Percentiles rank a stretch among this genome's conserved stretches.
Evolutionary conservation across 2,888 invertebrate genomes (phyloP).

Genomic region (Oeneis ivallda): DNA sequence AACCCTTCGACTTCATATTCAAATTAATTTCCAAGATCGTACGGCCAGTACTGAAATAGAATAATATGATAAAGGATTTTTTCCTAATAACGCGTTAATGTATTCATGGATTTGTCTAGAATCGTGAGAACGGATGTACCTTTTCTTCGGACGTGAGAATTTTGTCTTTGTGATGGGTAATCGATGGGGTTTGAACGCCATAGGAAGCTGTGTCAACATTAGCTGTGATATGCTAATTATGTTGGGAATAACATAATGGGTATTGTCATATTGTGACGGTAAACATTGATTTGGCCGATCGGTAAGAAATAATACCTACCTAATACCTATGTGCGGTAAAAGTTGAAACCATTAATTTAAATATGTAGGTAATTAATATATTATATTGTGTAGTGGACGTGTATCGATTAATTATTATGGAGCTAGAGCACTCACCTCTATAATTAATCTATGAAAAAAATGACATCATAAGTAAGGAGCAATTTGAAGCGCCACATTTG

Average conservation of each 20-base stretch:
- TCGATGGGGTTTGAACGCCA: slow-evolving; percentile 71
- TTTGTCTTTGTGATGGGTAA: slow-evolving; percentile 60
- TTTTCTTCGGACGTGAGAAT: slow-evolving; percentile 61
- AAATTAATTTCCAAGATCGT: slow-evolving; percentile 64
- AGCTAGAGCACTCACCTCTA: too few species aligned
- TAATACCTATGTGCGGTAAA: too few species aligned
- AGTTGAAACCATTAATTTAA: too few species aligned
- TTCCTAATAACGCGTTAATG: slow-evolving; percentile 61
- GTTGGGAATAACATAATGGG: slow-evolving; percentile 35
- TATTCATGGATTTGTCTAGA: slow-evolving; percentile 65
- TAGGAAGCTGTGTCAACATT: slow-evolving; percentile 78
- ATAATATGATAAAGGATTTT: slow-evolving; percentile 61
- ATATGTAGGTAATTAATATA: too few species aligned
- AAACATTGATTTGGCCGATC: not conserved
- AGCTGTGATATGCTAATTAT: slow-evolving; percentile 68
- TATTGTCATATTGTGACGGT: slow-evolving; percentile 12
- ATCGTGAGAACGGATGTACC: slow-evolving; percentile 59
- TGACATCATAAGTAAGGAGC: too few species aligned
- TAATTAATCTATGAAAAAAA: too few species aligned
- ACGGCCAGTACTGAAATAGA: slow-evolving; percentile 56
- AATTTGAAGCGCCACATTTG: too few species aligned
- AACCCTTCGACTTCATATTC: slow-evolving; percentile 72
- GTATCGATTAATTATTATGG: too few species aligned
- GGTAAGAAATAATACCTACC: not conserved
- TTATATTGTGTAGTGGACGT: too few species aligned